Conservation (phyloP, 2,113 vertebrate species). For the Anhinga rufa region DNA sequence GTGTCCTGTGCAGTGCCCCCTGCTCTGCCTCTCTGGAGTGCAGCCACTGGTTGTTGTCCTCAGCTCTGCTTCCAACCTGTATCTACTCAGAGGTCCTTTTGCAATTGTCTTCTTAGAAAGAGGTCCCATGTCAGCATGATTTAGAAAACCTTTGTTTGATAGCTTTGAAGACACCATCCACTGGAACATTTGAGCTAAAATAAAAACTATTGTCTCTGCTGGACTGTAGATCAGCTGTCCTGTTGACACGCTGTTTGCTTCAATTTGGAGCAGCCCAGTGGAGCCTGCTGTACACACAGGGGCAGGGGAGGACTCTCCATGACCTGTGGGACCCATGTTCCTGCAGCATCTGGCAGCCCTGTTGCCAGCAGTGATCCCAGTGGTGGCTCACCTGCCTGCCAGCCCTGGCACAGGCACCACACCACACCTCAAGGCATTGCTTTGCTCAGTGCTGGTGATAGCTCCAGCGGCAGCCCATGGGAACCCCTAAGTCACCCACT, state of each 20-base stretch:
- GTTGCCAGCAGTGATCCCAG: background rate
- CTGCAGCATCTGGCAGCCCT: background rate
- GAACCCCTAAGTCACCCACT: background rate
- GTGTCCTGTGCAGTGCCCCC: background rate
- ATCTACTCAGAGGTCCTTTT: background rate
- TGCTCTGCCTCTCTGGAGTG: background rate
- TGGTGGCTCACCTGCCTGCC: background rate
- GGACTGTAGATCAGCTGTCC: background rate
- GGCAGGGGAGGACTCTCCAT: background rate
- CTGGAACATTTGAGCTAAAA: background rate
- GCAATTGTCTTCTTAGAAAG: background rate
- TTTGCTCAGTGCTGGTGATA: background rate
- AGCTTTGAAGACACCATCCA: background rate
- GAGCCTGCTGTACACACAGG: background rate
- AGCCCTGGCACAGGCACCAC: background rate
- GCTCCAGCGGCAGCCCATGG: background rate
- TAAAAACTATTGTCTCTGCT: background rate
- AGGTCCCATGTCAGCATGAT: background rate
- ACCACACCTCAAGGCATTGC: rapidly evolving
- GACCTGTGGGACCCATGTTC: background rate
- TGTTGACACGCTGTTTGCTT: conserved; percentile 10
- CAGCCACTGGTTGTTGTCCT: background rate
- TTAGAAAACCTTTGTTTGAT: background rate
- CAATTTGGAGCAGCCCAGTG: background rate
- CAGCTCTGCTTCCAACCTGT: background rate